phyloP scores from a whole-genome alignment of 2,113 vertebrate genomes.

The Embiotoca jacksoni region DNA sequence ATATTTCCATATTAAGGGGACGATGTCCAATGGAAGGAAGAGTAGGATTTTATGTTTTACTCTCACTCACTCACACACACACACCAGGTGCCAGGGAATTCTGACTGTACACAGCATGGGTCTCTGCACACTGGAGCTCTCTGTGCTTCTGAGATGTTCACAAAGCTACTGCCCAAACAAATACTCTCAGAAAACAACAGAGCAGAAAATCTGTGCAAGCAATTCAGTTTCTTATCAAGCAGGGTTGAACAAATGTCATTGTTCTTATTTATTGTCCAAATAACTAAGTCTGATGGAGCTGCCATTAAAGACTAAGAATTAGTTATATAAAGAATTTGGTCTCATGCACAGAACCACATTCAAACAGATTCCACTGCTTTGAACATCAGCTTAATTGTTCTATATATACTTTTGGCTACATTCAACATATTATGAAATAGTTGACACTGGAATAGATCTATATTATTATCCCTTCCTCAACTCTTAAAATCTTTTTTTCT shows the following conservation, averaged over 20 bases:
- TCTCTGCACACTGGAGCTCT: slow-evolving; percentile 6
- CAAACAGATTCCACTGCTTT: too few species aligned
- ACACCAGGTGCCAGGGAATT: slow-evolving; percentile 18
- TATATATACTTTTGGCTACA: too few species aligned
- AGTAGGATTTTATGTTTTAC: slow-evolving; percentile 19
- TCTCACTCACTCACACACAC: background rate
- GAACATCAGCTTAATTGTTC: too few species aligned
- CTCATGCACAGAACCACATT: background rate
- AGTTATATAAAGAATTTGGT: background rate
- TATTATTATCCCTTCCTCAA: background rate
- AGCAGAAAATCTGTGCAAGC: background rate
- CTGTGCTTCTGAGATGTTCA: background rate
- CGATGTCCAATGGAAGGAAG: slow-evolving; percentile 35
- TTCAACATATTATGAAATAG: background rate
- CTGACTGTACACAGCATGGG: slow-evolving; percentile 15
- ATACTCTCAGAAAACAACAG: background rate
- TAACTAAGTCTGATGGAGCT: background rate
- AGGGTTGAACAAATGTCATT: background rate
- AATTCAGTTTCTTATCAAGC: too few species aligned
- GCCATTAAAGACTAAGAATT: background rate
- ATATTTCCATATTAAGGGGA: slow-evolving; percentile 51
- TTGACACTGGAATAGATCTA: background rate
- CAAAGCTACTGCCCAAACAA: background rate
- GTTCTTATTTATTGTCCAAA: background rate
- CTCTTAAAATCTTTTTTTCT: background rate